Conservation (phyloP, 2,113 vertebrate genomes). For the Ascaphus truei region DNA sequence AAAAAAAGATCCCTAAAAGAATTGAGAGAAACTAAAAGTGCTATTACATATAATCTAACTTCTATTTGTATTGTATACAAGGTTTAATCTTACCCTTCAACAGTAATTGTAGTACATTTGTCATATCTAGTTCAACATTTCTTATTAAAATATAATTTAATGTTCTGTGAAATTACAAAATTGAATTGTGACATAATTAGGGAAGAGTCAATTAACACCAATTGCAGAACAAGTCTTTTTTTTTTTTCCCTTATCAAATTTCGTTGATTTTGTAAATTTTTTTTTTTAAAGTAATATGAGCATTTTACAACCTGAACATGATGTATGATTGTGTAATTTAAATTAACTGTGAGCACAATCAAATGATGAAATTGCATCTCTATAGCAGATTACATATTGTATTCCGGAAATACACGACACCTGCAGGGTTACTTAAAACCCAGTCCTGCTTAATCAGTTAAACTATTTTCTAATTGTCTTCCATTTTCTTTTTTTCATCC, state of each 20-base stretch:
- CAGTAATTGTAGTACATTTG: slow-evolving; percentile 1
- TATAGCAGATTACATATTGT: slow-evolving; percentile 52
- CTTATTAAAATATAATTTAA: slow-evolving; percentile 29
- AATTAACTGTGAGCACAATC: slow-evolving; percentile 61
- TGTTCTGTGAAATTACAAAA: slow-evolving; percentile 17
- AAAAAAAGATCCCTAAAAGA: neutral
- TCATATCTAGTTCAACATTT: slow-evolving; percentile 5
- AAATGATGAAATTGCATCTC: slow-evolving; percentile 62
- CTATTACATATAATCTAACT: too few relatives aligned
- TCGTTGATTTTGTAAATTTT: slow-evolving; percentile 2
- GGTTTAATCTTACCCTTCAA: slow-evolving; percentile 5
- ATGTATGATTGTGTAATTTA: slow-evolving; percentile 48
- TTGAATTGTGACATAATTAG: slow-evolving; percentile 29
- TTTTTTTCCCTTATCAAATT: neutral
- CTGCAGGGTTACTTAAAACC: slow-evolving; percentile 64
- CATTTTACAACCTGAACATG: slow-evolving; percentile 2
- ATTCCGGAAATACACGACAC: slow-evolving; percentile 32
- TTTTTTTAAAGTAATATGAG: slow-evolving; percentile 20
- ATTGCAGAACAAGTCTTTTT: neutral
- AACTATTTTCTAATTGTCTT: slow-evolving; percentile 62
- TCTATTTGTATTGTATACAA: neutral
- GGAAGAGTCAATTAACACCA: slow-evolving; percentile 17
- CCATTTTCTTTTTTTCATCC: neutral
- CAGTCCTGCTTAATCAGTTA: slow-evolving; percentile 59
- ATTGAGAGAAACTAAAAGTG: too few relatives aligned